A percentile compares a stretch with the other conserved stretches of the same genome.
These are phyloP conservation scores for Mythimna pallens DNA, from an alignment of 2,888 invertebrate genomes.

Conservation along the genomic window DNA sequence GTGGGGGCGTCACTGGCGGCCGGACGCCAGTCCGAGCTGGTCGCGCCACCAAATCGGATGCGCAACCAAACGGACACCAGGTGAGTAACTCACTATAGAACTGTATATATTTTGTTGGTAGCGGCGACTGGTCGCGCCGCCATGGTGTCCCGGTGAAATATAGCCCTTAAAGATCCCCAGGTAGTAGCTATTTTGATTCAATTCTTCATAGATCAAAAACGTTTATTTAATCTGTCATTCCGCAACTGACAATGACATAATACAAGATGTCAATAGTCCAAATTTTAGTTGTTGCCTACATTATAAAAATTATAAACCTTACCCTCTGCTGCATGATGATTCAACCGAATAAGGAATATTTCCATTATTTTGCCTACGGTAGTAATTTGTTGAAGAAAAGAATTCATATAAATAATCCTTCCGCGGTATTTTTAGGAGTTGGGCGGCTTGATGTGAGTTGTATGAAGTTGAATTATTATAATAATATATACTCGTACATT, in stretches of 20 bases:
- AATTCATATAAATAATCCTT: conserved; percentile 49
- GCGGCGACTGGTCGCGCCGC: too few species aligned
- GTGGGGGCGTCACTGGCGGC: too few species aligned
- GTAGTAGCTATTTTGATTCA: neutral
- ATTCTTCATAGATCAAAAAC: neutral
- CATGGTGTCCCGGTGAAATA: too few species aligned
- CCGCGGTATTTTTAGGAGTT: conserved; percentile 46
- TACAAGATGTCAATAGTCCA: conserved; percentile 28
- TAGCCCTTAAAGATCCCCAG: too few species aligned
- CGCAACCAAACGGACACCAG: too few species aligned
- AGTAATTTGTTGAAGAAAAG: conserved; percentile 58
- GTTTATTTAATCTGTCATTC: conserved; percentile 8
- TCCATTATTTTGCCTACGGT: conserved; percentile 56
- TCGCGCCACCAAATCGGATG: too few species aligned
- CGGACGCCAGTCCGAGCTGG: too few species aligned
- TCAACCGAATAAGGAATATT: conserved; percentile 28
- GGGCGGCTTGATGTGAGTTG: conserved; percentile 47
- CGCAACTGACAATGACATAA: conserved; percentile 10
- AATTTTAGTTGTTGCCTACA: conserved; percentile 44
- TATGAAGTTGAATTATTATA: neutral
- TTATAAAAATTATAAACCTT: conserved; percentile 45
- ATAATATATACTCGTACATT: neutral
- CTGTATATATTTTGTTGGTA: too few species aligned
- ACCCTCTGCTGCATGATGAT: conserved; percentile 41
- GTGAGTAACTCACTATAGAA: too few species aligned